phyloP scores from a whole-genome alignment of 2,113 vertebrate species.

The Oncorhynchus masou region DNA sequence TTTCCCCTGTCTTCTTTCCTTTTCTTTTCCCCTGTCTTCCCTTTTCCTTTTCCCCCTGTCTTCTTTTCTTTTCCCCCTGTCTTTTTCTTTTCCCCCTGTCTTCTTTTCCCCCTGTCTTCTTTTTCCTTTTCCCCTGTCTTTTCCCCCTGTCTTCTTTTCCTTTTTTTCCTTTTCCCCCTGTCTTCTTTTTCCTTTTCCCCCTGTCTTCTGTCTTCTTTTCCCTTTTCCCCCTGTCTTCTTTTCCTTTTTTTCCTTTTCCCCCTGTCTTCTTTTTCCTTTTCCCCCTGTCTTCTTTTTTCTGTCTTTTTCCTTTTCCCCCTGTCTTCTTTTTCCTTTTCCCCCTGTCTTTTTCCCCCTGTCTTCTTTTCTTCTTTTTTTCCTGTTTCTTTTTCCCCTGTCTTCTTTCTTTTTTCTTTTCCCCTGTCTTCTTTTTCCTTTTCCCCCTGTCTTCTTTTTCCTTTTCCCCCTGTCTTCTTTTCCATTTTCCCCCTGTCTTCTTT shows the following conservation, averaged over 20 bases:
- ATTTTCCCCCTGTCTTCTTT: too few relatives aligned
- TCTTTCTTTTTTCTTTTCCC: not conserved
- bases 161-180: slow-evolving; percentile 24
- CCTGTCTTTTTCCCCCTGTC: not conserved
- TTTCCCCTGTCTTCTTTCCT: too few relatives aligned
- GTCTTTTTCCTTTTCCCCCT: slow-evolving; percentile 19
- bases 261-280: not conserved
- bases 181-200: not conserved
- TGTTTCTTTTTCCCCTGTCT: not conserved
- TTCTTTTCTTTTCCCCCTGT: too few relatives aligned
- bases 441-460: too few relatives aligned
- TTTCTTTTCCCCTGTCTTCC: too few relatives aligned
- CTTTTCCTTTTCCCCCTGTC: too few relatives aligned
- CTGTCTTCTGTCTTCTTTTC: not conserved
- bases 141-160: slow-evolving; percentile 9
- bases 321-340: not conserved
- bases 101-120: slow-evolving; percentile 1
- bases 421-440: not conserved
- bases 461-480: too few relatives aligned
- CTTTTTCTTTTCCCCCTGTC: too few relatives aligned
- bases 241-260: too few relatives aligned
- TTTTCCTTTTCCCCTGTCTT: not conserved
- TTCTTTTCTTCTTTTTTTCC: not conserved
- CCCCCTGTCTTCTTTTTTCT: slow-evolving; percentile 2
- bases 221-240: slow-evolving; percentile 12